Base-by-base conservation (phyloP, 2,888 invertebrate species). In the Heteropelma amictum region DNA sequence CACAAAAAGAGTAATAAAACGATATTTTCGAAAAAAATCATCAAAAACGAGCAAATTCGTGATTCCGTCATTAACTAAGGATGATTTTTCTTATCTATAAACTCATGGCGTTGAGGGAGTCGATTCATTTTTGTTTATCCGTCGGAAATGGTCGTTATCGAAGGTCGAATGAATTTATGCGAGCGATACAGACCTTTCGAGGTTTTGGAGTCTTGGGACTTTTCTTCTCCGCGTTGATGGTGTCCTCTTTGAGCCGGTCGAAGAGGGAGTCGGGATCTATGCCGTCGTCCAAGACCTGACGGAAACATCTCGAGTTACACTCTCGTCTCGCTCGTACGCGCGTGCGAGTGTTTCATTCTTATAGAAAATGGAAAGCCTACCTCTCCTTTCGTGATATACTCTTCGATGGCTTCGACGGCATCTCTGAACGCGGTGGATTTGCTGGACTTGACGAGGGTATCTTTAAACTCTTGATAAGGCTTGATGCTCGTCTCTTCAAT, bases 401-500 rank as follows among this genome's bases (percentile, higher is more conserved):
- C 93, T 83, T 96, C 95, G 76, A 97, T 96, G 83, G 95, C 94
- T 67, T 91, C 91, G 75, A 96, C 92, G 0, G 96, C 97, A 77
- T 95, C 94, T 87, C 94, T 95, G 87, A 97, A 96, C 5, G 92
- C 92, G 0, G 92, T 90, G 0, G 94, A 92, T 89, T 96, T 96
- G 89, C 93, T 93, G 0, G 94, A 92, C 87, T 94, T 94, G 63
- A 93, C 91, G 72, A 96, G 91, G 83, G 94, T 93, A 23, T 95
- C 95, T 88, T 96, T 96, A 88, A 92, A 94, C 75, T 94, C 93
- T 10, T 93, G 92, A 88, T 97, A 98, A 0, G 94, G 94, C 88
- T 95, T 95, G 61, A 98, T 94, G 84, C 94, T 94, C 78, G 92
- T 92, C 80, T 95, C 94, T 86, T 96, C 96, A 78, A 98, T 96